phyloP scores from a whole-genome alignment of 2,888 invertebrate species.

The Ophonus ardosiacus region DNA sequence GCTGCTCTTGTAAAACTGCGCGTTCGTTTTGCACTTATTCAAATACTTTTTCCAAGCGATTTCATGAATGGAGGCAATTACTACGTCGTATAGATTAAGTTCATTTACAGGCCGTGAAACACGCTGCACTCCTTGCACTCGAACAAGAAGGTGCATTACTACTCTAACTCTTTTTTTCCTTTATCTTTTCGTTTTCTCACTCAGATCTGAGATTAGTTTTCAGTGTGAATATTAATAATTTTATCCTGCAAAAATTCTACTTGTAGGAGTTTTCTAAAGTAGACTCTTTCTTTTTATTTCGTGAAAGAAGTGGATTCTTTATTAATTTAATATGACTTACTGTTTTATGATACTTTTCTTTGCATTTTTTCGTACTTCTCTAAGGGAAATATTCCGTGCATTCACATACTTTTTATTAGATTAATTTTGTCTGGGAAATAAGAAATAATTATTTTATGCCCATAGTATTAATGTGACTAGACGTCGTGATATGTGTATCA shows the following conservation, averaged over 20 bases:
- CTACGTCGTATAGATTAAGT: conserved; percentile 49
- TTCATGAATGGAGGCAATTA: conserved; percentile 59
- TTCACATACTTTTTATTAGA: no score
- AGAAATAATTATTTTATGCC: neutral
- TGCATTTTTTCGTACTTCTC: neutral
- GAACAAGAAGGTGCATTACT: conserved; percentile 18
- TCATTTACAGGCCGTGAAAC: conserved; percentile 48
- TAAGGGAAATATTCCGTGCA: neutral
- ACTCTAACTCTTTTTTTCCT: neutral
- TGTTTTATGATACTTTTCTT: neutral
- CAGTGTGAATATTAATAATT: conserved; percentile 45
- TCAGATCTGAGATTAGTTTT: conserved; percentile 34
- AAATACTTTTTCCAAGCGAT: conserved; percentile 52
- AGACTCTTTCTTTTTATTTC: conserved; percentile 5
- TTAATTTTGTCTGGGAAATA: neutral
- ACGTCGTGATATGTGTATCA: no score
- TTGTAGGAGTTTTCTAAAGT: neutral
- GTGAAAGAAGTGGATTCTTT: conserved; percentile 2
- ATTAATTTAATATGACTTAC: conserved; percentile 7
- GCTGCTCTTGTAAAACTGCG: neutral
- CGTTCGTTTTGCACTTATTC: conserved; percentile 45
- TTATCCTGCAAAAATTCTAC: conserved; percentile 9
- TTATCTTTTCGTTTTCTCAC: conserved; percentile 16
- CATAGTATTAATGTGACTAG: no score
- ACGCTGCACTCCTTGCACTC: conserved; percentile 11